Percentiles rank a stretch among this genome's conserved stretches.
Conservation (phyloP, 2,888 invertebrate species). For the Crossocerus cetratus region DNA sequence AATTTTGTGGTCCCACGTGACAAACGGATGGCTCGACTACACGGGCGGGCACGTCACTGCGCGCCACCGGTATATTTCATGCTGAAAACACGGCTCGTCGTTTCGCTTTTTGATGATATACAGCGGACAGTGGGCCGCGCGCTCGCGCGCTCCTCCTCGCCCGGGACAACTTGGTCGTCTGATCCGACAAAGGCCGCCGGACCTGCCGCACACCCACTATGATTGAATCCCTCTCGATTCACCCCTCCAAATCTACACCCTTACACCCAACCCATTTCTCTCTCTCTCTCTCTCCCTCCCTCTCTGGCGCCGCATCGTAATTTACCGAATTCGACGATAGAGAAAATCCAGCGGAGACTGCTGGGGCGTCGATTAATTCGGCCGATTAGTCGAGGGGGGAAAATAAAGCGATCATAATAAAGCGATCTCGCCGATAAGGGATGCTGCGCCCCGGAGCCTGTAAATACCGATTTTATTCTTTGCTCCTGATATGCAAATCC, state of each 20-base stretch:
- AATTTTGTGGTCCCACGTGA: constrained; percentile 63
- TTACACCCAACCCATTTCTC: too few relatives aligned
- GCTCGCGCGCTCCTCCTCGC: constrained; percentile 4
- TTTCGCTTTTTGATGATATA: constrained; percentile 49
- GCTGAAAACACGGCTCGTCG: constrained; percentile 47
- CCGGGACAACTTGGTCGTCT: constrained; percentile 9
- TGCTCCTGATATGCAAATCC: constrained; percentile 54
- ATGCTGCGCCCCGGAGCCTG: not conserved
- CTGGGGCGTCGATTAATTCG: not conserved
- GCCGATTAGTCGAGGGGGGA: too few relatives aligned
- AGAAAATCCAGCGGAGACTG: constrained; percentile 19
- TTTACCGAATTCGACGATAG: too few relatives aligned
- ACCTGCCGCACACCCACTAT: not conserved
- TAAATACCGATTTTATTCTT: constrained; percentile 55
- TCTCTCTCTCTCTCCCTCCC: too few relatives aligned
- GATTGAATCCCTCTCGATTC: too few relatives aligned
- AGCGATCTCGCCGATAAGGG: too few relatives aligned
- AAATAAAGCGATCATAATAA: too few relatives aligned
- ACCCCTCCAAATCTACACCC: too few relatives aligned
- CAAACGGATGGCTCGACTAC: constrained; percentile 54
- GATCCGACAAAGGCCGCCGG: constrained; percentile 2
- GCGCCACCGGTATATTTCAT: constrained; percentile 49
- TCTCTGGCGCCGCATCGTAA: too few relatives aligned
- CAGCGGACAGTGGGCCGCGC: constrained; percentile 19
- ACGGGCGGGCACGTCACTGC: constrained; percentile 28